Conservation (phyloP, 2,113 vertebrate species). For the Reinhardtius hippoglossoides region DNA sequence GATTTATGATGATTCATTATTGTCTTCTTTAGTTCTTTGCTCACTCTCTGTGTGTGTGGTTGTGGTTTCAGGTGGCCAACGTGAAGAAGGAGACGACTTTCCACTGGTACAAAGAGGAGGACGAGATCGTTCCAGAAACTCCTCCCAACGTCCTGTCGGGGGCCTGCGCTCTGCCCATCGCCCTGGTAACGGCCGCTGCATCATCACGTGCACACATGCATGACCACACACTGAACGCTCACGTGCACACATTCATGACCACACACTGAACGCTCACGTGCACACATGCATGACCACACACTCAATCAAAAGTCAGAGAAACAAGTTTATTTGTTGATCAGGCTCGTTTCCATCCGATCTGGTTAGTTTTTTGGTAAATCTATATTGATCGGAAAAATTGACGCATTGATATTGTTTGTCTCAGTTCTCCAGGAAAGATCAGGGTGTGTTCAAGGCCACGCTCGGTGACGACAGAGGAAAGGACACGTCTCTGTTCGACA, state of each 20-base stretch:
- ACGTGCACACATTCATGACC: too few relatives aligned
- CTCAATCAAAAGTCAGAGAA: too few relatives aligned
- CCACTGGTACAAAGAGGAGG: constrained; percentile 93
- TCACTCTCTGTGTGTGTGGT: not conserved
- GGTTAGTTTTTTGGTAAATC: too few relatives aligned
- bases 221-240: too few relatives aligned
- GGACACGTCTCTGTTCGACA: constrained; percentile 87
- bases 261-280: too few relatives aligned
- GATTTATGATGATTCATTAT: too few relatives aligned
- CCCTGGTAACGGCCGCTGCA: constrained; percentile 74
- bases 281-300: too few relatives aligned
- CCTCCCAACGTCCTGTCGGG: constrained; percentile 87
- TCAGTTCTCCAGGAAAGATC: constrained; percentile 94
- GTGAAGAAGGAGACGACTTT: constrained; percentile 93
- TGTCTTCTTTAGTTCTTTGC: too few relatives aligned
- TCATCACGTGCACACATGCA: too few relatives aligned
- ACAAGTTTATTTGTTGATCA: too few relatives aligned
- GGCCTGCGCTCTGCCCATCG: constrained; percentile 86
- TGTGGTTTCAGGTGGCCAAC: constrained; percentile 88
- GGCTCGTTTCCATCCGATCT: too few relatives aligned
- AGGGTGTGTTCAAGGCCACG: constrained; percentile 91
- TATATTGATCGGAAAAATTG: not conserved
- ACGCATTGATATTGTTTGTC: not conserved
- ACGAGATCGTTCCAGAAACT: constrained; percentile 83
- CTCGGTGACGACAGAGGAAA: constrained; percentile 93